These are phyloP conservation scores for Chymomyza procnemis DNA, from an alignment of 2,888 invertebrate species.

Conservation along the genomic window DNA sequence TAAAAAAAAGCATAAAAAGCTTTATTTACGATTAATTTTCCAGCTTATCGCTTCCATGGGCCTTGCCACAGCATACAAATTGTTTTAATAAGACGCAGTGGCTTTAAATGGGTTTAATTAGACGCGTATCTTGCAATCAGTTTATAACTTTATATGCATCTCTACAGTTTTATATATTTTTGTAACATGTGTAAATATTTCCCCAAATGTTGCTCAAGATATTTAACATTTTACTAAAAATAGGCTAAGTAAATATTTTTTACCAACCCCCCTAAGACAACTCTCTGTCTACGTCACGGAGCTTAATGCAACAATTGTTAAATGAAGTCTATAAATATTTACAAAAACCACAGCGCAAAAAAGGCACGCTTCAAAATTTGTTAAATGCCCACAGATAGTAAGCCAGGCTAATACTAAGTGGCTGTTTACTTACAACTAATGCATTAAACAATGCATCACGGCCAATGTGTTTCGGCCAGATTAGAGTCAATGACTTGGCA, in stretches of 20 bases:
- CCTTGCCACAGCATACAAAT: neutral
- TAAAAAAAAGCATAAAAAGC: neutral
- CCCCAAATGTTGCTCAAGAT: no score
- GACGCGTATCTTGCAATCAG: no score
- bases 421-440: conserved; percentile 7
- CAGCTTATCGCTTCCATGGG: neutral
- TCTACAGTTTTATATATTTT: no score
- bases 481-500: conserved; percentile 59
- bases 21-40: neutral
- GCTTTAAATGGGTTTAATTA: no score
- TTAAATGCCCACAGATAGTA: neutral
- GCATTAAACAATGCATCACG: conserved; percentile 13
- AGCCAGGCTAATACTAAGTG: neutral
- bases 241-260: no score
- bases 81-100: neutral
- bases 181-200: no score
- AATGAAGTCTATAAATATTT: neutral
- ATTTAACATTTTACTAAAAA: no score
- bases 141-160: no score
- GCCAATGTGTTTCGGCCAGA: neutral
- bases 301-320: neutral
- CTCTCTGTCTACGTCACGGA: no score
- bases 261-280: no score
- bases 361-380: neutral
- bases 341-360: neutral